phyloP scores from a whole-genome alignment of 2,888 invertebrate species.

The Rhyacophila evoluta region DNA sequence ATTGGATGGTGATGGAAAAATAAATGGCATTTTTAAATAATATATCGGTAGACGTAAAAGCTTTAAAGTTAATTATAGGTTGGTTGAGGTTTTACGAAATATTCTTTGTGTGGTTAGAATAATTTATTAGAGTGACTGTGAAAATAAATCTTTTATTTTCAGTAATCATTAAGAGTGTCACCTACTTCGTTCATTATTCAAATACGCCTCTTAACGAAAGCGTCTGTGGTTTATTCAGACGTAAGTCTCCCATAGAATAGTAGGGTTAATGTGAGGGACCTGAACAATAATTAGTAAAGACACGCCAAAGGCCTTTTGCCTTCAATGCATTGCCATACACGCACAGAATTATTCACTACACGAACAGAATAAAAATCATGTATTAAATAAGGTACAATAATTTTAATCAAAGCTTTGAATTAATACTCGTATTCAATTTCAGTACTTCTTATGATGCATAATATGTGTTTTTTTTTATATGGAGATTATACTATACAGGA shows the following conservation, averaged over 20 bases:
- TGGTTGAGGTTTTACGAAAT: too few species aligned
- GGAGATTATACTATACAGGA: too few species aligned
- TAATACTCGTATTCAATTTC: too few species aligned
- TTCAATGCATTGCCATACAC: neutral
- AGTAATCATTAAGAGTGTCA: conserved; percentile 12
- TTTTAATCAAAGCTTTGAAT: too few species aligned
- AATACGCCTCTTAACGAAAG: neutral
- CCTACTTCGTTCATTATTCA: neutral
- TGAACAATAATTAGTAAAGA: conserved; percentile 27
- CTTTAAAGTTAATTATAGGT: too few species aligned
- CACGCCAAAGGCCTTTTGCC: neutral
- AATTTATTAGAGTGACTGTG: neutral
- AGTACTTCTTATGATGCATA: too few species aligned
- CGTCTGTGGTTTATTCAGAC: conserved; percentile 7
- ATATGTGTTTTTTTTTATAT: too few species aligned
- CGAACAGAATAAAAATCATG: too few species aligned
- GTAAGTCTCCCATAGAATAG: conserved; percentile 7
- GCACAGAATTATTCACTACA: neutral
- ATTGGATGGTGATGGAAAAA: too few species aligned
- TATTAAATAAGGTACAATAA: too few species aligned
- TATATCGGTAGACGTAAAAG: too few species aligned
- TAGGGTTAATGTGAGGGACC: neutral
- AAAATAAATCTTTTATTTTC: neutral
- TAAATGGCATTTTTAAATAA: too few species aligned
- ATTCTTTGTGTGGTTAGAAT: neutral